Conservation (phyloP, 2,113 vertebrate genomes). For the Paratilapia polleni region DNA sequence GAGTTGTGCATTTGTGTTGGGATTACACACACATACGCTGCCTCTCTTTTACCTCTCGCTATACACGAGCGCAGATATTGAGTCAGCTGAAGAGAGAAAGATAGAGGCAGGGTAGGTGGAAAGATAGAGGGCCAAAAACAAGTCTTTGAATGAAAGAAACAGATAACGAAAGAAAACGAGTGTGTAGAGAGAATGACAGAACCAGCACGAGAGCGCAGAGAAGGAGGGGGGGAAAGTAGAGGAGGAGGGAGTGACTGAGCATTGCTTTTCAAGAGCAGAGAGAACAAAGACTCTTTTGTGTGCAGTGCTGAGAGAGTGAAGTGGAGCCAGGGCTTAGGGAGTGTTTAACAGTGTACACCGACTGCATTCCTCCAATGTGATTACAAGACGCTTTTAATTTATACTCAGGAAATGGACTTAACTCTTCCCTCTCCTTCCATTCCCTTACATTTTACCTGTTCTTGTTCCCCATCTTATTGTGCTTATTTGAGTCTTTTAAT, state of each 20-base stretch:
- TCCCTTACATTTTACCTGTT: constrained; percentile 47
- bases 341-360: constrained; percentile 84
- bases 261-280: constrained; percentile 83
- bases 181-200: constrained; percentile 49
- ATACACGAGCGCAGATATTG: constrained; percentile 1
- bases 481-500: constrained; percentile 18
- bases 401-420: constrained; percentile 83
- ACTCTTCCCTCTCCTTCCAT: constrained; percentile 74
- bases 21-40: not conserved
- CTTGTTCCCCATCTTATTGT: constrained; percentile 27
- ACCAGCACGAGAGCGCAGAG: constrained; percentile 45
- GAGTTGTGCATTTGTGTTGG: constrained; percentile 20
- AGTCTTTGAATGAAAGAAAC: constrained; percentile 64
- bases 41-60: constrained; percentile 13
- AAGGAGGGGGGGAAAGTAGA: constrained; percentile 7
- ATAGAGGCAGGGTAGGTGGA: constrained; percentile 18
- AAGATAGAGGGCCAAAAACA: constrained; percentile 32
- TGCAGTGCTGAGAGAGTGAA: constrained; percentile 82
- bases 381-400: constrained; percentile 86
- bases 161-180: constrained; percentile 42
- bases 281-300: constrained; percentile 87
- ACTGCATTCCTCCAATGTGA: constrained; percentile 85
- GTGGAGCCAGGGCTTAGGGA: constrained; percentile 83
- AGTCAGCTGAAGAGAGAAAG: constrained; percentile 12
- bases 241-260: constrained; percentile 76